Conservation (phyloP, 2,113 vertebrate genomes). For the Xiphophorus couchianus region DNA sequence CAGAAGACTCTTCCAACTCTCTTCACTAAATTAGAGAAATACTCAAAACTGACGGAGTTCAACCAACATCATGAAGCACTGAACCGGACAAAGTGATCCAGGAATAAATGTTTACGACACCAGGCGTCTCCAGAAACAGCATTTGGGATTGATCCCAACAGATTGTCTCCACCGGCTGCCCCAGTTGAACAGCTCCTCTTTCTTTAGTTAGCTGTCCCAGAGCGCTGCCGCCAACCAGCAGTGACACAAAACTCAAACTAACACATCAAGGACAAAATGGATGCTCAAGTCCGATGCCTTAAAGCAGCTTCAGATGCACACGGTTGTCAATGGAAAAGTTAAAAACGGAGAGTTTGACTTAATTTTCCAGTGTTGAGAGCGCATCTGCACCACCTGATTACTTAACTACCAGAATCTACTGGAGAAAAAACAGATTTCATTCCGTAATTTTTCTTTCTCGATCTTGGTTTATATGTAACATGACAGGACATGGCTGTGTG, state of each 20-base stretch:
- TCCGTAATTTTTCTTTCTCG: not conserved
- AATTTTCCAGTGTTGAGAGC: constrained; percentile 21
- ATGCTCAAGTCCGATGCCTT: constrained; percentile 16
- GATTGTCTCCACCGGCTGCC: constrained; percentile 69
- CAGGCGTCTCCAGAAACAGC: constrained; percentile 23
- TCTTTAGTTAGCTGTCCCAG: constrained; percentile 19
- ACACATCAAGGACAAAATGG: constrained; percentile 40
- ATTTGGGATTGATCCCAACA: constrained; percentile 40
- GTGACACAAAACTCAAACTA: constrained; percentile 40
- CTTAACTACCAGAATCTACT: constrained; percentile 16
- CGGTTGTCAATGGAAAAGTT: constrained; percentile 31
- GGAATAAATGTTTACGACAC: constrained; percentile 12
- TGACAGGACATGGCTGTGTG: constrained; percentile 49
- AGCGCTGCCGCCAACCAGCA: constrained; percentile 28
- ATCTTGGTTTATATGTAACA: constrained; percentile 8
- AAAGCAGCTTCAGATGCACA: constrained; percentile 46
- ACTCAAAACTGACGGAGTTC: constrained; percentile 13
- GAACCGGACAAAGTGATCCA: constrained; percentile 17
- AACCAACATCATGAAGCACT: constrained; percentile 8
- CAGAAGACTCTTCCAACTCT: constrained; percentile 7
- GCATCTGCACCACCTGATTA: constrained; percentile 26
- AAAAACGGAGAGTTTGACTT: constrained; percentile 31
- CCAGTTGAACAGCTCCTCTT: constrained; percentile 41
- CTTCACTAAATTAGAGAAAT: constrained; percentile 29
- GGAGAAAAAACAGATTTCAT: constrained; percentile 21